phyloP scores from a whole-genome alignment of 2,888 invertebrate species.

The Minunthozetes semirufus region DNA sequence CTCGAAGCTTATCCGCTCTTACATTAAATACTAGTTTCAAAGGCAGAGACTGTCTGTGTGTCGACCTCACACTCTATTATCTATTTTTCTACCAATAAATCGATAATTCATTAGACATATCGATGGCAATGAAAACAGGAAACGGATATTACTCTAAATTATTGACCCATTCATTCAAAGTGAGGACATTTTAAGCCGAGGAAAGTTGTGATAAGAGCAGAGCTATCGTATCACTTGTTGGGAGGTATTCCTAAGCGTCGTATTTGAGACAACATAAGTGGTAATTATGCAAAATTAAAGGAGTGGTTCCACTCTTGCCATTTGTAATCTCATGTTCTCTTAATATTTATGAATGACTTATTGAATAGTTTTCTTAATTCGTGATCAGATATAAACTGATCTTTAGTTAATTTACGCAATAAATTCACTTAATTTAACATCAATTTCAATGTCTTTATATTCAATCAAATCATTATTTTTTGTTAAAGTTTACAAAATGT shows the following conservation, averaged over 20 bases:
- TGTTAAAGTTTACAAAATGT: neutral
- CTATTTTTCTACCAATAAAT: neutral
- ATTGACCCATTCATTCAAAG: neutral
- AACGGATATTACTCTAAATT: neutral
- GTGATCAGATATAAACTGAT: conserved; percentile 10
- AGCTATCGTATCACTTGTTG: neutral
- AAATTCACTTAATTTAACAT: neutral
- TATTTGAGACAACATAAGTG: conserved; percentile 22
- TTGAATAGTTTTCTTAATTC: neutral
- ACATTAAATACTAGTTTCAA: neutral
- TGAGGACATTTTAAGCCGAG: neutral
- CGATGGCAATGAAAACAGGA: conserved; percentile 1
- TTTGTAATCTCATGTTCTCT: conserved; percentile 12
- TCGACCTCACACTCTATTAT: conserved; percentile 6
- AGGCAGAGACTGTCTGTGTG: neutral
- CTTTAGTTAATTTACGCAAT: neutral
- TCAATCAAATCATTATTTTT: neutral
- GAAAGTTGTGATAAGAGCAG: neutral
- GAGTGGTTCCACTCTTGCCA: conserved; percentile 17
- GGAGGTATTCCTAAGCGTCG: conserved; percentile 8
- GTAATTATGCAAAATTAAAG: conserved; percentile 22
- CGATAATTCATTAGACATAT: neutral
- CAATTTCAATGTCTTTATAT: neutral
- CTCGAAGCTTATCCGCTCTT: neutral
- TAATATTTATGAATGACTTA: conserved; percentile 15